These are phyloP conservation scores for Drosophila mimetica DNA, from an alignment of 2,888 invertebrate species.

Conservation along the genomic window DNA sequence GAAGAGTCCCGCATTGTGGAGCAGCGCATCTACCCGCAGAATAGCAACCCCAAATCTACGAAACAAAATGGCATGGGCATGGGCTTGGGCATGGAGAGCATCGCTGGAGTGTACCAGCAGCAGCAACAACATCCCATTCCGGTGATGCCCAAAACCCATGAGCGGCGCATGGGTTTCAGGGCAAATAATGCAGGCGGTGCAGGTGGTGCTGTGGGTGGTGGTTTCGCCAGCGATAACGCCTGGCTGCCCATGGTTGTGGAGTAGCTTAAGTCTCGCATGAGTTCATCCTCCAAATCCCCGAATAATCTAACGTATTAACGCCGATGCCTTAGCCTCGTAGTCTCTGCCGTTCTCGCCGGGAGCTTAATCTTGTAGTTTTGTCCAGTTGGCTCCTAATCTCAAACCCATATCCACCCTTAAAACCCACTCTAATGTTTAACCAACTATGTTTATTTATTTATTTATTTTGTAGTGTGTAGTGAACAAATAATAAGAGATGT, in stretches of 20 bases:
- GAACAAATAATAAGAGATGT: conserved; percentile 17
- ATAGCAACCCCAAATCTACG: neutral
- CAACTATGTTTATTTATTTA: conserved; percentile 52
- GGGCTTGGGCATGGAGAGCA: conserved; percentile 21
- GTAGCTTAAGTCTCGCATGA: conserved; percentile 65
- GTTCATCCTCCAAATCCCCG: conserved; percentile 7
- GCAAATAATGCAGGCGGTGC: conserved; percentile 51
- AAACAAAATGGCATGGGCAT: neutral
- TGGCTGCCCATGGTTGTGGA: conserved; percentile 81
- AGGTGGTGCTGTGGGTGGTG: conserved; percentile 42
- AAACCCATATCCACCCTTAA: conserved; percentile 46
- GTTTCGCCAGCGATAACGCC: conserved; percentile 63
- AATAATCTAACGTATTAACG: conserved; percentile 58
- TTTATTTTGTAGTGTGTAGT: conserved; percentile 67
- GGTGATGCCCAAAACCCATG: conserved; percentile 56
- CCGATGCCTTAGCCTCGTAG: conserved; percentile 42
- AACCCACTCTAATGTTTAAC: conserved; percentile 52
- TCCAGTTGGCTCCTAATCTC: conserved; percentile 51
- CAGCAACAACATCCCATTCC: conserved; percentile 52
- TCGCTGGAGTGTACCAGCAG: conserved; percentile 49
- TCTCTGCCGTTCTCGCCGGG: conserved; percentile 48
- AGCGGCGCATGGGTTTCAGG: conserved; percentile 78
- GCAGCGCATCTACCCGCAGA: conserved; percentile 43
- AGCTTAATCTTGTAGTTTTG: conserved; percentile 39
- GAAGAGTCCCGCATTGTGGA: conserved; percentile 52